Conservation (phyloP, 2,888 invertebrate species). For the Plagodis dolabraria region DNA sequence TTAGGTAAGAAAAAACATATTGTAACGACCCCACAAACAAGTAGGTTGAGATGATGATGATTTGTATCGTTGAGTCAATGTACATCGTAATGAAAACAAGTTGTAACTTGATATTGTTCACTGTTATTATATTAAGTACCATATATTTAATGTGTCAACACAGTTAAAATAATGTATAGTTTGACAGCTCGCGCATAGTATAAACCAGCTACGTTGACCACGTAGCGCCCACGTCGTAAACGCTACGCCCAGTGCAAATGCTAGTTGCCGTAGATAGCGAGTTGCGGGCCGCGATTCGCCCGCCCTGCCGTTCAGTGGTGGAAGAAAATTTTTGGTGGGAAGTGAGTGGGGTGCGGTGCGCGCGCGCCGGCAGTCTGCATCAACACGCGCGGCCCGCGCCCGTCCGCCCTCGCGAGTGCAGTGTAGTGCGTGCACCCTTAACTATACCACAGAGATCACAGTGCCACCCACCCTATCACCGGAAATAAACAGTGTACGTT, state of each 20-base stretch:
- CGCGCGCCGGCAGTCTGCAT: slow-evolving; percentile 75
- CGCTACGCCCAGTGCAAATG: not conserved
- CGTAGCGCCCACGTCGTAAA: not conserved
- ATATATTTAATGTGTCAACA: no score
- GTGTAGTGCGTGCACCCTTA: slow-evolving; percentile 57
- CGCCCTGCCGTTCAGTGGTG: slow-evolving; percentile 68
- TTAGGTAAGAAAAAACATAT: no score
- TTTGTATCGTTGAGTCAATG: no score
- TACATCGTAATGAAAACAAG: no score
- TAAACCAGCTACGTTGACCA: not conserved
- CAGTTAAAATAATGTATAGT: no score
- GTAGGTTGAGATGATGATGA: no score
- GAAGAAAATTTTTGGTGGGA: slow-evolving; percentile 82
- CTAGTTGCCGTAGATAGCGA: not conserved
- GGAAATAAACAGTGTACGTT: slow-evolving; percentile 73
- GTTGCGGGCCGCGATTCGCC: slow-evolving; percentile 66
- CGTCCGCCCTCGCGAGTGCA: slow-evolving; percentile 60
- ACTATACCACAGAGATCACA: slow-evolving; percentile 52
- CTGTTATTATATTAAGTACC: no score
- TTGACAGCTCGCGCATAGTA: no score
- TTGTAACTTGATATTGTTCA: no score
- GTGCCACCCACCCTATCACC: slow-evolving; percentile 54
- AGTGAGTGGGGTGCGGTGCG: slow-evolving; percentile 84
- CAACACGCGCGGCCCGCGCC: slow-evolving; percentile 73
- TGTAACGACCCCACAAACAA: no score